Base-by-base conservation (phyloP, 2,113 vertebrate species). In the Ceyx melanurus region DNA sequence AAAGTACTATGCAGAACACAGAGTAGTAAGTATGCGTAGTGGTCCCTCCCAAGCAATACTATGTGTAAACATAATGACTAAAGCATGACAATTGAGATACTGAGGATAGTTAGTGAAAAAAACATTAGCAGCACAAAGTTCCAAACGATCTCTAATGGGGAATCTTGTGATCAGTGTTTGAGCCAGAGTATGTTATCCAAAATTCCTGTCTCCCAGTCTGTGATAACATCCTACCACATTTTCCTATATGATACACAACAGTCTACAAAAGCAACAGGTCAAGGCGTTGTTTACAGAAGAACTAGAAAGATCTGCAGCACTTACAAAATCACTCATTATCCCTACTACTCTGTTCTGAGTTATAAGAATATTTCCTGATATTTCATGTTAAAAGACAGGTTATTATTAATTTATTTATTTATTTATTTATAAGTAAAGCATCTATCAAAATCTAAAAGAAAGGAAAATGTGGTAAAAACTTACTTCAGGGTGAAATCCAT, bases 401-500 rank as follows among this genome's bases (percentile, higher is more conserved):
- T 37, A 37, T 37, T 37, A 37, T 10, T 10, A n/a, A n/a, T n/a
- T n/a, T n/a, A n/a, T n/a, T n/a, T n/a, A 37, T 37, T 37, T 9
- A 37, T 37, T 37, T 37, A 37, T 37, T 37, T 37, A 37, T 37
- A 37, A 37, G 37, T 37, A 40, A 73, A 66, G 60, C 12, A 33
- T 5, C 22, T 75, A 60, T 5, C 25, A 54, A 31, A 45, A 25
- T 22, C 8, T 1, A 6, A 95, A 84, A 57, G 14, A 73, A 83
- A 88, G n/a, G 3, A 62, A 81, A 45, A 85, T 6, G 4, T 75
- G 26, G 28, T 3, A 78, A 26, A 48, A 60, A 96, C 97, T 97
- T 97, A 99, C 99, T 98, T 99, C 98, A 28, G 99, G 98, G 93
- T 99, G 99, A 94, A 99, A 99, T 88, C 99, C 99, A 79, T 99